A percentile compares a stretch with the other conserved stretches of the same genome.
phyloP scores from a whole-genome alignment of 2,888 invertebrate genomes.

The Erebia epiphron region DNA sequence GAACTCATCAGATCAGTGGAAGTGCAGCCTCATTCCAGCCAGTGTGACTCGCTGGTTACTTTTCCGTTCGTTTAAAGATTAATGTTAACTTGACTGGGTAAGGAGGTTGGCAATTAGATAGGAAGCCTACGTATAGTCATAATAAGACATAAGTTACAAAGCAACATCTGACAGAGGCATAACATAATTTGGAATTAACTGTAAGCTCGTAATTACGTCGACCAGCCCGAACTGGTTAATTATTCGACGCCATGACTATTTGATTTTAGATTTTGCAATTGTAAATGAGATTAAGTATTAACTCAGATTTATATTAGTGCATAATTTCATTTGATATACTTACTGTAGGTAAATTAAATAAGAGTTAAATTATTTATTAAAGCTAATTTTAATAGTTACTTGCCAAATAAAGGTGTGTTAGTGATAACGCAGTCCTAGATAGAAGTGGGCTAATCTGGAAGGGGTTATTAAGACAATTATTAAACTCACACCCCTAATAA shows the following conservation, averaged over 20 bases:
- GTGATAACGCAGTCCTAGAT: too few relatives aligned
- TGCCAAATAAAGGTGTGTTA: too few relatives aligned
- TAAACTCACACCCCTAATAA: too few relatives aligned
- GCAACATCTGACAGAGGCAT: not conserved
- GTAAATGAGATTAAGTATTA: conserved; percentile 15
- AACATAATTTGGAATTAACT: conserved; percentile 4
- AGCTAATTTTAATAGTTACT: not conserved
- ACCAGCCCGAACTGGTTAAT: conserved; percentile 6
- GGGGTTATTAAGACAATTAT: too few relatives aligned
- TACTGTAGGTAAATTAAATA: not conserved
- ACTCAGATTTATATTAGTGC: not conserved
- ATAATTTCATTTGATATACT: not conserved
- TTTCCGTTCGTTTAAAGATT: too few relatives aligned
- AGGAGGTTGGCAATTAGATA: not conserved
- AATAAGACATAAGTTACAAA: not conserved
- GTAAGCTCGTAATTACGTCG: conserved; percentile 9
- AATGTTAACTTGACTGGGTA: not conserved
- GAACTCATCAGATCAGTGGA: too few relatives aligned
- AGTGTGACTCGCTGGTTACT: too few relatives aligned
- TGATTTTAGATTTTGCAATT: conserved; percentile 9
- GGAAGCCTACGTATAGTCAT: not conserved
- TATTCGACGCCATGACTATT: not conserved
- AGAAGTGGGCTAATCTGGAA: too few relatives aligned
- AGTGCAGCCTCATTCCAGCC: too few relatives aligned
- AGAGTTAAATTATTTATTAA: not conserved